These are phyloP conservation scores for Mastomys coucha DNA, from an alignment of 2,113 vertebrate species.

Conservation along the genomic window DNA sequence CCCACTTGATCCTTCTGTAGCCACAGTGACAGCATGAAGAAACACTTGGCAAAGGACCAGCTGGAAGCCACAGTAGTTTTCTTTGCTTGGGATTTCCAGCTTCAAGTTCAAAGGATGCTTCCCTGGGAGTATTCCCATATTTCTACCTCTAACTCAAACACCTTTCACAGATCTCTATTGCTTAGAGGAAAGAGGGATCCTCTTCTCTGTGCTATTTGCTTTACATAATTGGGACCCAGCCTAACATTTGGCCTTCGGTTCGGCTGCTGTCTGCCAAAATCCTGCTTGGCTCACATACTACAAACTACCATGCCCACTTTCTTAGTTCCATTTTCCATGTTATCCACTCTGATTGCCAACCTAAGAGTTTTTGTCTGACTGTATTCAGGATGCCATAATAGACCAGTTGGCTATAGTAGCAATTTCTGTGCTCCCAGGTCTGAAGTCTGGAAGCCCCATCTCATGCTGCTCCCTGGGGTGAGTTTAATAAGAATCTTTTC, in stretches of 20 bases:
- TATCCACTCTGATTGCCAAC: not conserved
- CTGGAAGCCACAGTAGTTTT: not conserved
- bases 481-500: not conserved
- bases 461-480: not conserved
- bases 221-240: not conserved
- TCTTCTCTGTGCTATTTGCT: not conserved
- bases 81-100: not conserved
- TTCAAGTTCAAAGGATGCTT: not conserved
- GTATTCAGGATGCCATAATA: not conserved
- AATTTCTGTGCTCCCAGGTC: not conserved
- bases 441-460: not conserved
- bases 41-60: not conserved
- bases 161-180: not conserved
- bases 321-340: not conserved
- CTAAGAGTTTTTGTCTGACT: not conserved
- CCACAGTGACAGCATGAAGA: not conserved
- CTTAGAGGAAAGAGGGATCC: not conserved
- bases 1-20: no score
- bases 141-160: not conserved
- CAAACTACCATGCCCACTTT: rapidly evolving
- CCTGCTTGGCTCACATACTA: not conserved
- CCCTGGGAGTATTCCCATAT: not conserved
- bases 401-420: not conserved
- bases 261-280: not conserved
- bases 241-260: not conserved